Evolutionary conservation across 2,888 invertebrate species (phyloP), one percentile per base, ranked within the genome.

Genomic region (Erpobdella octoculata): DNA sequence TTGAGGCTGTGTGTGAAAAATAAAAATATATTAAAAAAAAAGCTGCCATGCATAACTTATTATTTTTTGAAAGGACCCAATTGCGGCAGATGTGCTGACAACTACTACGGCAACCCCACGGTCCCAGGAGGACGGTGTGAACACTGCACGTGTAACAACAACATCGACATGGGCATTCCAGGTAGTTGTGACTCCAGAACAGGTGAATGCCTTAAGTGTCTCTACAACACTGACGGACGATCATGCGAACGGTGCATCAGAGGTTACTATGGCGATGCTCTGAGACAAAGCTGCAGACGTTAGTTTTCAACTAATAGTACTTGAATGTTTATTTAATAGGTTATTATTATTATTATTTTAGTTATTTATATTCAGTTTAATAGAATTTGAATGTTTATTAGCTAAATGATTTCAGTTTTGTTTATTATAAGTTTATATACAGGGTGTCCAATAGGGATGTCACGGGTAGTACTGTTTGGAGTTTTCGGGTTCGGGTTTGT

Each of bases 81-180:
- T 37, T 99, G 98, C 84, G 95, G 95, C 79, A 88, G 89, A 48
- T 98, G 98, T 82, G 90, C 91, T 5, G 91, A 94, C 78, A 98
- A 98, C 84, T 93, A 91, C 83, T 98, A 87, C 82, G 98, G 98
- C 12, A 90, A 92, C 81, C 95, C 97, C 0, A 88, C 91, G 75
- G 86, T 87, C 72, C 86, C 88, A 0, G 89, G 89, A 3, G 95
- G 93, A n/a, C 88, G 87, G 2, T 99, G 98, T 83, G 86, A 88
- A 78, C 86, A 88, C 70, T 98, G 98, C 82, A 88, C 92, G 73
- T 98, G 98, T 82, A 94, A 89, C 82, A 90, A 90, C 78, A 98
- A 98, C 81, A 90, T 91, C 72, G 95, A 98, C 82, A 84, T 89
- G 2, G 87, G 89, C 36, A 88, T 89, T 76, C 88, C 90, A 1